phyloP scores from a whole-genome alignment of 2,113 vertebrate genomes.

The Athene noctua region DNA sequence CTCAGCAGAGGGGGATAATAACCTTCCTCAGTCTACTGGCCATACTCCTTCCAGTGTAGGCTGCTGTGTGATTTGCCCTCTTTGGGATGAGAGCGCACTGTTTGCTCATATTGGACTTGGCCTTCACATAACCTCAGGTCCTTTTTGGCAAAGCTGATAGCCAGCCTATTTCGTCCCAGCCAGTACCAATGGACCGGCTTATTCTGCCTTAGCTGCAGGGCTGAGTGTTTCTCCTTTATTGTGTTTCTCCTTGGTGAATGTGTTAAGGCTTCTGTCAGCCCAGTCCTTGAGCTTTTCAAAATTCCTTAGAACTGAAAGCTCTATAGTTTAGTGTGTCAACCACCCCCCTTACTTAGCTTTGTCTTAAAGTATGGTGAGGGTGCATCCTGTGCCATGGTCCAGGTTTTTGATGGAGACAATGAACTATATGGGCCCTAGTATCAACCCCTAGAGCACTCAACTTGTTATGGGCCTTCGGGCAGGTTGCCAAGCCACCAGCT shows the following conservation, averaged over 20 bases:
- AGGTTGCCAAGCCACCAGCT: background rate
- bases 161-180: background rate
- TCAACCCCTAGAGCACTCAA: background rate
- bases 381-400: background rate
- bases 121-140: background rate
- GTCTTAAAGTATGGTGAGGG: background rate
- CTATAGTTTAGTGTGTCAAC: background rate
- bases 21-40: background rate
- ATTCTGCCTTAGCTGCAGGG: background rate
- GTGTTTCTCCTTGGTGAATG: background rate
- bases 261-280: background rate
- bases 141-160: background rate
- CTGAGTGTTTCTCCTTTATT: background rate
- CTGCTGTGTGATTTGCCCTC: background rate
- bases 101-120: background rate
- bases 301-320: background rate
- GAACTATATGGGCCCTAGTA: no score
- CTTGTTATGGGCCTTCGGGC: background rate
- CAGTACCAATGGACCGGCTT: background rate
- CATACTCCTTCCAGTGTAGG: background rate
- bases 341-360: rapidly evolving
- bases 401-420: background rate
- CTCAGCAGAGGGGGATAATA: background rate
- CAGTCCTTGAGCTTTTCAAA: background rate
- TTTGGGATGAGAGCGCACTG: rapidly evolving